phyloP scores from a whole-genome alignment of 1,140 invertebrate species.

The Gonatopus flavifemur region DNA sequence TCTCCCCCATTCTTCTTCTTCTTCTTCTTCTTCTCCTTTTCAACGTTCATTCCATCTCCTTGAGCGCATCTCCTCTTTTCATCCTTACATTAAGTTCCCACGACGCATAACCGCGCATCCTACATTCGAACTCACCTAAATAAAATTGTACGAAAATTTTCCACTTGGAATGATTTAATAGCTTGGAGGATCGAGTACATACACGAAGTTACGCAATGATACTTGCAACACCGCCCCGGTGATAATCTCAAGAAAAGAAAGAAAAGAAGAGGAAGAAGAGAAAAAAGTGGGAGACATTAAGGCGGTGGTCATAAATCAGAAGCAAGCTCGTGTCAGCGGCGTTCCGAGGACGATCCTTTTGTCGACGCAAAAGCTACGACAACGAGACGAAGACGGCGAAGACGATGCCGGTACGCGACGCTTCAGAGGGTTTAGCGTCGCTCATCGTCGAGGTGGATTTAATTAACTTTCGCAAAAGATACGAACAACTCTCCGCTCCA shows the following conservation, averaged over 20 bases:
- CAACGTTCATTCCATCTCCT: slow-evolving; percentile 4
- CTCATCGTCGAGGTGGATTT: slow-evolving; percentile 7
- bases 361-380: not conserved
- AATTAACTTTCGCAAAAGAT: slow-evolving; percentile 5
- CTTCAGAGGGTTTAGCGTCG: not conserved
- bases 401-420: not conserved
- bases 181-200: not conserved
- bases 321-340: not conserved
- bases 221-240: not conserved
- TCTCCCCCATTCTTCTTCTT: slow-evolving; percentile 27
- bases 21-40: slow-evolving; percentile 9
- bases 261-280: too few relatives aligned
- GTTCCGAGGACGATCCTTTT: not conserved
- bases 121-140: too few relatives aligned
- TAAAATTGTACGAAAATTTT: too few relatives aligned
- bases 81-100: slow-evolving; percentile 40
- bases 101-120: slow-evolving; percentile 37
- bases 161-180: too few relatives aligned
- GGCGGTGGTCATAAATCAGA: slow-evolving; percentile 1
- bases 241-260: slow-evolving; percentile 13
- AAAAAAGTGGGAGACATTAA: slow-evolving; percentile 2
- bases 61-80: too few relatives aligned
- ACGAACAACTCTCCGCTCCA: too few relatives aligned
- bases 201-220: not conserved
- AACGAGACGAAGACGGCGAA: not conserved